Evolutionary conservation across 2,888 invertebrate genomes (phyloP), one percentile per base, ranked within the genome.

Genomic region (Ferdinandea cuprea): DNA sequence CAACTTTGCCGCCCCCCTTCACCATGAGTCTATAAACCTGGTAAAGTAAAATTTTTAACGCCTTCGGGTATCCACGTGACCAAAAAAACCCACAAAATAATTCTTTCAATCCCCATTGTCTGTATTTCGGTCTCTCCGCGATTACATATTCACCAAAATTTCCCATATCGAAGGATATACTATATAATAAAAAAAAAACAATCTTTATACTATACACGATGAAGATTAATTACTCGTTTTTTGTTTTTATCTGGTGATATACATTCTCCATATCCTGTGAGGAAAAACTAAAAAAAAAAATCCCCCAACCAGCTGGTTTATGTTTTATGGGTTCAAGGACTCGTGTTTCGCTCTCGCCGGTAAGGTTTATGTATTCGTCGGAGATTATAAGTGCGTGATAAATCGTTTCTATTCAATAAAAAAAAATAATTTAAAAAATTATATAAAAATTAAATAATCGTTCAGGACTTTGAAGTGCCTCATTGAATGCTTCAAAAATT

Each of bases 401-500:
- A 63, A 56, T 63, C 13, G 17, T 52, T 54, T 52, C 7, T 32
- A 21, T 42, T 59, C 37, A 11, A n/a, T n/a, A 48, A n/a, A 76
- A 19, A 56, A 30, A 42, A 44, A 46, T 59, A 42, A 25, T 13
- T 32, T 40, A 19, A 59, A 42, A 25, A 56, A 46, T 35, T 13
- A 50, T 15, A 46, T 37, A 48, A 13, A 59, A 17, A 59, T 5
- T 21, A 58, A 54, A 52, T 40, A 25, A 73, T 58, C 58, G 35
- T 71, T 77, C 81, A 81, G 81, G 81, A 77, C 54, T 59, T 77
- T 81, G 71, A 81, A 81, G 81, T 81, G 81, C 81, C 81, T 81
- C 63, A 58, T 65, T 71, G 59, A 77, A 77, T 66, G 59, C 81
- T 77, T 81, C 77, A 77, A 77, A 71, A 73, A 68, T 32, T 65